These are phyloP conservation scores for Athalia circularis DNA, from an alignment of 2,888 invertebrate species.

Conservation along the genomic window DNA sequence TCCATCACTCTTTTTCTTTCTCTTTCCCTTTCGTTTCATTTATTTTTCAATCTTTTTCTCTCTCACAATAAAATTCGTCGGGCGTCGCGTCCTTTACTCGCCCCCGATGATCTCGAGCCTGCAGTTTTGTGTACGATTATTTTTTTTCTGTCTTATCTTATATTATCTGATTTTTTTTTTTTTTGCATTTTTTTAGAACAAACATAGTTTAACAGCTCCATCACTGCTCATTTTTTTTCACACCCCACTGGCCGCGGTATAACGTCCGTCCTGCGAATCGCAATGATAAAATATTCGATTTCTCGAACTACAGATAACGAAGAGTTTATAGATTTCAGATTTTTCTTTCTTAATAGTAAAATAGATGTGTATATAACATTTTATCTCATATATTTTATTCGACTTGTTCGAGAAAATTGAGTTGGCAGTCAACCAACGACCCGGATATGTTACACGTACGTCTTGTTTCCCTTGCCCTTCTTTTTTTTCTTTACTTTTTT, in stretches of 20 bases:
- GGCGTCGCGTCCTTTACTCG: neutral
- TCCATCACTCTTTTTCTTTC: constrained; percentile 33
- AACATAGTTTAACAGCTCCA: no score
- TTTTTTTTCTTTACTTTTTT: no score
- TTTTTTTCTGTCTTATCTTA: neutral
- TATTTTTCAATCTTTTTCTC: constrained; percentile 12
- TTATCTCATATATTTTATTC: neutral
- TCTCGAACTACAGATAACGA: no score
- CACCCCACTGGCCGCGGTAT: no score
- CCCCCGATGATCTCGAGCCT: constrained; percentile 30
- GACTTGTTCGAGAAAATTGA: constrained; percentile 8
- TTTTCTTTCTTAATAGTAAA: no score
- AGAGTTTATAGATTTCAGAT: no score
- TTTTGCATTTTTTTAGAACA: no score
- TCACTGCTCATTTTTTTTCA: no score
- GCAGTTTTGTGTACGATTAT: neutral
- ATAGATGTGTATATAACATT: no score
- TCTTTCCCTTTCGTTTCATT: neutral
- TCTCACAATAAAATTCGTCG: neutral
- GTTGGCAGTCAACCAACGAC: constrained; percentile 23
- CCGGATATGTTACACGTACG: neutral
- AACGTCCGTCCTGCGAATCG: no score
- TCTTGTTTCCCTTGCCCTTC: no score
- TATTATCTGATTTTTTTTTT: neutral
- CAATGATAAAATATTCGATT: no score